Conservation (phyloP, 1,140 invertebrate genomes). For the Drosophila malerkotliana region DNA sequence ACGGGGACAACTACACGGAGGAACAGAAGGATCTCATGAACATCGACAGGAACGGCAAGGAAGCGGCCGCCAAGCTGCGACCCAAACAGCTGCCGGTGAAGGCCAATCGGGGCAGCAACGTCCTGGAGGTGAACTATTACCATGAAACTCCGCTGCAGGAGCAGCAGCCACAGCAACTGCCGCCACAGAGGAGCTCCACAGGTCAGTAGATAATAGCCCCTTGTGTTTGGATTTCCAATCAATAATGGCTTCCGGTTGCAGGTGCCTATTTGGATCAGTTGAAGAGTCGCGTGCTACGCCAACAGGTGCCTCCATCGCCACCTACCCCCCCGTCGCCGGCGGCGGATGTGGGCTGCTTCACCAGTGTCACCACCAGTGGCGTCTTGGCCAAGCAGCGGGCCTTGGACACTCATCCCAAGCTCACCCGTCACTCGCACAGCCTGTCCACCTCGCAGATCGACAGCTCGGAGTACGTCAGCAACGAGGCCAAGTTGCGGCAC, state of each 20-base stretch:
- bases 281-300: conserved; percentile 85
- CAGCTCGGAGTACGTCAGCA: conserved; percentile 85
- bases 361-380: conserved; percentile 87
- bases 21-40: conserved; percentile 93
- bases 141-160: conserved; percentile 83
- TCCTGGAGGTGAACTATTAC: conserved; percentile 86
- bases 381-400: conserved; percentile 85
- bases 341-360: conserved; percentile 85
- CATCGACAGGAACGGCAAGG: conserved; percentile 87
- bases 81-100: conserved; percentile 68
- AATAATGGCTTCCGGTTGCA: conserved; percentile 25
- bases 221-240: neutral
- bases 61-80: conserved; percentile 47
- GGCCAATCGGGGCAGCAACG: conserved; percentile 84
- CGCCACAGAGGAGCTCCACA: conserved; percentile 61
- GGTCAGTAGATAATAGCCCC: conserved; percentile 8
- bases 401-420: conserved; percentile 72
- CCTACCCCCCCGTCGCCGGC: conserved; percentile 57
- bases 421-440: conserved; percentile 84
- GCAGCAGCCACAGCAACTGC: conserved; percentile 20
- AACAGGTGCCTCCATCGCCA: conserved; percentile 49
- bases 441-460: conserved; percentile 87
- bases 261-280: conserved; percentile 86
- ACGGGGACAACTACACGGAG: conserved; percentile 92
- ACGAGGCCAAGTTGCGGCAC: conserved; percentile 72